Evolutionary conservation across 2,113 vertebrate species (phyloP).

Genomic region (Puntigrus tetrazona): DNA sequence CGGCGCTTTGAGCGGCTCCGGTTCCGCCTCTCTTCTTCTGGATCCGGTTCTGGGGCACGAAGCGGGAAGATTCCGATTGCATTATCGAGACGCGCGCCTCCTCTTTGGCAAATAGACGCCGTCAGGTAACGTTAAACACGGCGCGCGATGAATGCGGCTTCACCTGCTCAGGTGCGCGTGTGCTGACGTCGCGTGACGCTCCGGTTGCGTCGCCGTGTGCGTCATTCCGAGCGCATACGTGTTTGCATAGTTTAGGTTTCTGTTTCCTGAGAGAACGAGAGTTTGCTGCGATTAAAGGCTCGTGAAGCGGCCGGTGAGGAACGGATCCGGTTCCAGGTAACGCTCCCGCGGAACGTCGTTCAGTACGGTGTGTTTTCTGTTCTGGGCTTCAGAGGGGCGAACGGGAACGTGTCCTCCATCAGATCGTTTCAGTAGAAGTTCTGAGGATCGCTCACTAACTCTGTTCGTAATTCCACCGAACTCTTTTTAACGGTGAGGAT

Average conservation of each 20-base stretch:
- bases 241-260: conserved; percentile 66
- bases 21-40: not conserved
- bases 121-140: conserved; percentile 50
- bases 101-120: conserved; percentile 71
- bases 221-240: conserved; percentile 59
- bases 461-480: no score
- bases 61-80: not conserved
- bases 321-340: not conserved
- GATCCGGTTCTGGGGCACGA: not conserved
- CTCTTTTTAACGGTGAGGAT: no score
- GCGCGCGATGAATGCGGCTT: conserved; percentile 40
- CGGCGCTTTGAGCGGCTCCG: not conserved
- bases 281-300: not conserved
- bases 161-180: conserved; percentile 62
- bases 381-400: no score
- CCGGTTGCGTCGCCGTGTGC: not conserved
- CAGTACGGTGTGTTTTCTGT: no score
- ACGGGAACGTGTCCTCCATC: not conserved
- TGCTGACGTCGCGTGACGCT: conserved; percentile 51
- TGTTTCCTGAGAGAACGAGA: conserved; percentile 62
- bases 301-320: not conserved
- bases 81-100: conserved; percentile 49
- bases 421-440: no score
- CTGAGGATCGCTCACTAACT: no score
- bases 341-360: not conserved